Evolutionary conservation across 2,888 invertebrate species (phyloP).

Genomic region (Bellardia bayeri): DNA sequence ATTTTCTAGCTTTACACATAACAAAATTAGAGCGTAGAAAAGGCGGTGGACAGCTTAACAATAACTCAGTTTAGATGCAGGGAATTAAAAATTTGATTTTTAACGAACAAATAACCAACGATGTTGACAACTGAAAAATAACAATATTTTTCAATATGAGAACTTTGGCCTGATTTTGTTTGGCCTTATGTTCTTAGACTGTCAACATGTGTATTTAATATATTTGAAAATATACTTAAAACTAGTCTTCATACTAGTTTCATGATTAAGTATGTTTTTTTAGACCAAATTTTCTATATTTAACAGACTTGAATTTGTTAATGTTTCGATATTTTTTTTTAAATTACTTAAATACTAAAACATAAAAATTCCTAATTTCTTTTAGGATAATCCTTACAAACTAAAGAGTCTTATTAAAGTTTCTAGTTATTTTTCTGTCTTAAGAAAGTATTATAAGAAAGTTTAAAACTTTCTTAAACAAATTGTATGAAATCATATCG

Average conservation of each 20-base stretch:
- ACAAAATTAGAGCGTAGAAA: too few relatives aligned
- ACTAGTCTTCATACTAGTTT: too few relatives aligned
- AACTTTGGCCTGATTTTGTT: too few relatives aligned
- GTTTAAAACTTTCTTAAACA: constrained; percentile 40
- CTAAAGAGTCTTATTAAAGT: constrained; percentile 21
- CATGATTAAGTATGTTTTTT: too few relatives aligned
- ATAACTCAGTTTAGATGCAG: constrained; percentile 25
- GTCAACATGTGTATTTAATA: too few relatives aligned
- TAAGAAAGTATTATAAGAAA: background rate
- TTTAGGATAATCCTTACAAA: constrained; percentile 25
- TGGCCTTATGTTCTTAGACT: too few relatives aligned
- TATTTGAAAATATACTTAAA: too few relatives aligned
- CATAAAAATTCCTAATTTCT: constrained; percentile 12
- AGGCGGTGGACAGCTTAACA: background rate
- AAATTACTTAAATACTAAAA: constrained; percentile 35
- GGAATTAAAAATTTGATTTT: background rate
- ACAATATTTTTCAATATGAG: too few relatives aligned
- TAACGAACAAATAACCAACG: background rate
- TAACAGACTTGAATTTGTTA: constrained; percentile 6
- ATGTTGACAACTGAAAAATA: too few relatives aligned
- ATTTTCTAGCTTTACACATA: background rate
- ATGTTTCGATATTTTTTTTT: background rate
- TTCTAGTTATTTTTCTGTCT: background rate
- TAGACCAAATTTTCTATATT: background rate
- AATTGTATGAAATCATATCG: too few relatives aligned